A percentile compares a stretch with the other conserved stretches of the same genome.
These are phyloP conservation scores for Drosophila neocordata DNA, from an alignment of 1,140 invertebrate species.

Conservation along the genomic window DNA sequence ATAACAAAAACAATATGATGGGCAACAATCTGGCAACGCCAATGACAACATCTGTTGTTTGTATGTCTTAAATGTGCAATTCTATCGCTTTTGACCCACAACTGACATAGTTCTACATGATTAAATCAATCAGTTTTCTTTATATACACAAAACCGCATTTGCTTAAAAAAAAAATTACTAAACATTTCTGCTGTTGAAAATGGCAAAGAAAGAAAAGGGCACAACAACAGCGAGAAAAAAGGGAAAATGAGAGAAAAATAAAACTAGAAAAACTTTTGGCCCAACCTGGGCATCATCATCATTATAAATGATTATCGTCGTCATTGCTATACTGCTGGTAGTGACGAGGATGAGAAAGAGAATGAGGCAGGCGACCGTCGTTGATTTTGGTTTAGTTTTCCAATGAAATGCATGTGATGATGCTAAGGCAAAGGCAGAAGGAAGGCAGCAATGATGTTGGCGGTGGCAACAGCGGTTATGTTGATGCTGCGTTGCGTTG, in stretches of 20 bases:
- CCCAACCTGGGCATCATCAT: neutral
- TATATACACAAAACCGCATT: neutral
- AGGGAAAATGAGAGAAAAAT: neutral
- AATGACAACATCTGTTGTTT: neutral
- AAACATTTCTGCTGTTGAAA: neutral
- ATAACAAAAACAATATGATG: too few species aligned
- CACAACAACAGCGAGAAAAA: neutral
- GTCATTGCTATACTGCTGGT: neutral
- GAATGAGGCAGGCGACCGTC: neutral
- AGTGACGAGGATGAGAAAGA: neutral
- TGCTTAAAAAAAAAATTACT: neutral
- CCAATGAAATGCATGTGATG: constrained; percentile 51
- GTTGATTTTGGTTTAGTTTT: constrained; percentile 48
- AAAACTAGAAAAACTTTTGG: neutral
- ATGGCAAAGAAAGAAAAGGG: neutral
- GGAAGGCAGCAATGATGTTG: neutral
- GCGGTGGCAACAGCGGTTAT: constrained; percentile 5
- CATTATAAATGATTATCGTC: neutral
- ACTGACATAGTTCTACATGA: constrained; percentile 10
- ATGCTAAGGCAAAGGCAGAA: constrained; percentile 23
- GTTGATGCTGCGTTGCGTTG: constrained; percentile 6
- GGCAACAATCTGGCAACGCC: neutral
- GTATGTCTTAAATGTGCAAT: neutral
- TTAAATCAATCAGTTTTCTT: neutral
- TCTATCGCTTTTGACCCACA: neutral